phyloP scores from a whole-genome alignment of 1,140 invertebrate genomes.

The Acyrthosiphon pisum region DNA sequence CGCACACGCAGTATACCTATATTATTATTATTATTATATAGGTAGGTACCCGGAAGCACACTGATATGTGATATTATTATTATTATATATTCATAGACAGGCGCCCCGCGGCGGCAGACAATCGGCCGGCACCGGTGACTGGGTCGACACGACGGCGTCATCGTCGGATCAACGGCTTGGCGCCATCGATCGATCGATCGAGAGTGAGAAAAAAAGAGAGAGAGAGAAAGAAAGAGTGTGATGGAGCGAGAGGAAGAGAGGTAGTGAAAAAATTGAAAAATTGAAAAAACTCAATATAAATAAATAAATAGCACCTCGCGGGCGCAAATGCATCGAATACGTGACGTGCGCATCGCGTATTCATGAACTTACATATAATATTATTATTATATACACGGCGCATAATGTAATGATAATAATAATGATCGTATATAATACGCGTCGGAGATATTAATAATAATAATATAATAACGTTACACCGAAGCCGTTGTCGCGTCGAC shows the following conservation, averaged over 20 bases:
- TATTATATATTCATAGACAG: neutral
- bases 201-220: no score
- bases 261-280: neutral
- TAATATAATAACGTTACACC: neutral
- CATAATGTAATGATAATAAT: neutral
- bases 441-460: no score
- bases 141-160: neutral
- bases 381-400: neutral
- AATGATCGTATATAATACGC: no score
- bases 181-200: neutral
- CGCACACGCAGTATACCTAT: neutral
- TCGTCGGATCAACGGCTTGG: neutral
- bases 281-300: neutral
- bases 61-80: neutral
- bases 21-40: neutral
- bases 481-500: neutral
- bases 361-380: neutral
- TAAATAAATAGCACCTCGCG: neutral
- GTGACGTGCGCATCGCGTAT: neutral
- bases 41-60: neutral
- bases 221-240: no score
- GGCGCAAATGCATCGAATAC: neutral
- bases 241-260: neutral
- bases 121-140: slow-evolving; percentile 17
- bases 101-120: slow-evolving; percentile 1